Conservation (phyloP, 2,888 invertebrate species). For the Galeruca laticollis region DNA sequence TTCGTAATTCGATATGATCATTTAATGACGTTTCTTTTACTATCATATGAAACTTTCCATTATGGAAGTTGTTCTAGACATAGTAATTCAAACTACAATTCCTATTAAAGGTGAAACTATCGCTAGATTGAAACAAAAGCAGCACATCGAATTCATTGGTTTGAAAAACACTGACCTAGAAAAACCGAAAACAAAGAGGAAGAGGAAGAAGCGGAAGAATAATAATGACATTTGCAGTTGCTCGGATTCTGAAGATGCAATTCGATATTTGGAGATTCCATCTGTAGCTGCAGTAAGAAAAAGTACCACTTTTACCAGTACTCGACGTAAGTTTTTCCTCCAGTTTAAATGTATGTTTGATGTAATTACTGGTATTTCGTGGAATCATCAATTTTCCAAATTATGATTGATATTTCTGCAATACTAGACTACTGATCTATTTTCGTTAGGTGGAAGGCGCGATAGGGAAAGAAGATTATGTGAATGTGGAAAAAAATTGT, state of each 20-base stretch:
- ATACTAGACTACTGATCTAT: neutral
- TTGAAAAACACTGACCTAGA: constrained; percentile 25
- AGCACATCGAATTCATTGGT: constrained; percentile 35
- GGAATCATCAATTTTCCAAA: too few species aligned
- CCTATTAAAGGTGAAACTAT: constrained; percentile 15
- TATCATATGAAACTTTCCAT: too few species aligned
- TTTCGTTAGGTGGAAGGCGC: too few species aligned
- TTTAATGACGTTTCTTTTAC: too few species aligned
- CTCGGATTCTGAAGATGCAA: constrained; percentile 29
- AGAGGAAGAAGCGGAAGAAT: constrained; percentile 33
- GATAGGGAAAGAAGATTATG: neutral
- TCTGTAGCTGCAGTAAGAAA: constrained; percentile 21
- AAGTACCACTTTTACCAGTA: constrained; percentile 14
- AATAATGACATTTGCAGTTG: constrained; percentile 14
- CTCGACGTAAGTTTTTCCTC: neutral
- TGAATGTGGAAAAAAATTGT: neutral
- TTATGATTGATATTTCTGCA: too few species aligned
- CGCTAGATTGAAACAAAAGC: constrained; percentile 6
- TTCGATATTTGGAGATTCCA: constrained; percentile 27
- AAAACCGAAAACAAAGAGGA: constrained; percentile 17
- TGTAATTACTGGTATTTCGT: too few species aligned
- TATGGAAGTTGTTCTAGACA: too few species aligned
- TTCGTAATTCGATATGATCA: too few species aligned
- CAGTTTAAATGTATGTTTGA: neutral
- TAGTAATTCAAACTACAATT: neutral